These are phyloP conservation scores for Acomys russatus DNA, from an alignment of 2,797 vertebrate species.

Conservation along the genomic window DNA sequence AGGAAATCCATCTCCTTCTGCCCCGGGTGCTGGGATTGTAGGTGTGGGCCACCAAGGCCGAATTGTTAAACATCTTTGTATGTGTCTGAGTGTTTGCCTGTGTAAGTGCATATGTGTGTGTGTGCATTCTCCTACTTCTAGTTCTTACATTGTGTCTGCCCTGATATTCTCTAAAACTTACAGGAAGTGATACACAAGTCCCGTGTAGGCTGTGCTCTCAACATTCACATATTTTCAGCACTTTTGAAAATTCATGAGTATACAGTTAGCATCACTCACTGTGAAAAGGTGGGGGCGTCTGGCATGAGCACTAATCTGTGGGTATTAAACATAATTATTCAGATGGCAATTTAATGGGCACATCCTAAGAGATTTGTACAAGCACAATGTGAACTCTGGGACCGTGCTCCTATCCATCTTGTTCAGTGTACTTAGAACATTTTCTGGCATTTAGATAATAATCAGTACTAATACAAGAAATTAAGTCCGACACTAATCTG, in stretches of 20 bases:
- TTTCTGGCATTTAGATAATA: slow-evolving; percentile 11
- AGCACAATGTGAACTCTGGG: not conserved
- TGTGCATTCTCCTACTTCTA: not conserved
- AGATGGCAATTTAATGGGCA: not conserved
- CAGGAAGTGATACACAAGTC: not conserved
- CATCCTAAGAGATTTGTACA: not conserved
- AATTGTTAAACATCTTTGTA: not conserved
- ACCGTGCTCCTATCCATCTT: not conserved
- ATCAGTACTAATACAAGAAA: slow-evolving; percentile 35
- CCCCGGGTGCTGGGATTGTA: too few species aligned
- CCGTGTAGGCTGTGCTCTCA: not conserved
- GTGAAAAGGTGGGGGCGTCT: not conserved
- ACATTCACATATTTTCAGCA: not conserved
- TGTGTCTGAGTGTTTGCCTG: not conserved
- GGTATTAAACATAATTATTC: not conserved
- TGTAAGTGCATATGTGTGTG: not conserved
- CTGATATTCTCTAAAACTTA: not conserved
- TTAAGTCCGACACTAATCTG: not conserved
- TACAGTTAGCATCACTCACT: not conserved
- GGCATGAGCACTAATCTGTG: not conserved
- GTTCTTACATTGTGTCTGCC: not conserved
- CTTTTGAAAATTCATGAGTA: not conserved
- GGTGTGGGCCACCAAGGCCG: too few species aligned
- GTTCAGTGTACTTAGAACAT: slow-evolving; percentile 32
- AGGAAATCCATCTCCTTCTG: too few species aligned